Evolutionary conservation across 2,888 invertebrate genomes (phyloP).

Genomic region (Rhimphoctona megacephalus): DNA sequence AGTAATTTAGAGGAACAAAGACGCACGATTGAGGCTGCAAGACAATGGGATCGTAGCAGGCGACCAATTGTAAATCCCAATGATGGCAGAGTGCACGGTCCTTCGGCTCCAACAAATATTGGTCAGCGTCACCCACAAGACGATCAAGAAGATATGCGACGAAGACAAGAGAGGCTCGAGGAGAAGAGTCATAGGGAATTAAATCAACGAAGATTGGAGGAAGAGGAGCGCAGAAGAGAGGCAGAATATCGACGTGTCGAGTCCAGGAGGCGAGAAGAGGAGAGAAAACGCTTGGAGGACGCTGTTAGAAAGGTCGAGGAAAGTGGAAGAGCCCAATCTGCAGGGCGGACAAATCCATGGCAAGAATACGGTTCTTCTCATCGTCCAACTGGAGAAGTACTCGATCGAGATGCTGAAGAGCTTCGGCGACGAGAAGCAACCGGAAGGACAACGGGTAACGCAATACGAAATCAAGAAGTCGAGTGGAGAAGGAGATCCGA

Average conservation of each 20-base stretch:
- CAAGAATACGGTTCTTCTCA: constrained; percentile 39
- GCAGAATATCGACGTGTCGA: constrained; percentile 70
- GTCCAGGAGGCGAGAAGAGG: constrained; percentile 69
- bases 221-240: constrained; percentile 70
- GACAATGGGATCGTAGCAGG: constrained; percentile 66
- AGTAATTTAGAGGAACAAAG: constrained; percentile 62
- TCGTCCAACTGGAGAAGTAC: constrained; percentile 51
- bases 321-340: constrained; percentile 56
- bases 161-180: constrained; percentile 59
- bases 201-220: constrained; percentile 33
- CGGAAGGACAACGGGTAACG: constrained; percentile 17
- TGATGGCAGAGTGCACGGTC: constrained; percentile 73
- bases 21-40: constrained; percentile 67
- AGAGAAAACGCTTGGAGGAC: constrained; percentile 64
- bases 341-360: constrained; percentile 26
- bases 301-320: constrained; percentile 59
- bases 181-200: constrained; percentile 51
- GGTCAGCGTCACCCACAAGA: constrained; percentile 61
- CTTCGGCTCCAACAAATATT: constrained; percentile 73
- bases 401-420: constrained; percentile 61
- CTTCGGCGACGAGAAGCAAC: constrained; percentile 52
- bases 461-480: constrained; percentile 52
- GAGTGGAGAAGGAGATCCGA: constrained; percentile 52
- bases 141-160: constrained; percentile 57
- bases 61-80: constrained; percentile 41